Evolutionary conservation across 2,113 vertebrate genomes (phyloP).

Genomic region (Zosterops lateralis): DNA sequence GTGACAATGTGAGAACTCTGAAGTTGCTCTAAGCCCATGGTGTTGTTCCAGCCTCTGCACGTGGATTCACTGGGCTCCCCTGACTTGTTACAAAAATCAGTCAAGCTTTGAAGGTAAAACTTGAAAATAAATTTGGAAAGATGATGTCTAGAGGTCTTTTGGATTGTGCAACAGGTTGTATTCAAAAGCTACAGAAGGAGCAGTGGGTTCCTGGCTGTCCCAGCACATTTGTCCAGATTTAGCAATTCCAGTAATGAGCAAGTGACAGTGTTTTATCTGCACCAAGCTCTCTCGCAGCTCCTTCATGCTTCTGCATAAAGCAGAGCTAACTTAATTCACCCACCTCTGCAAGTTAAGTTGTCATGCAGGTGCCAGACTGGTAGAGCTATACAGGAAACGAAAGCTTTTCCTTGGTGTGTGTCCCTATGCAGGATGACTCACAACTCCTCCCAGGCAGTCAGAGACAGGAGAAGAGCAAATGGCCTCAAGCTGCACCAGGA

Average conservation of each 20-base stretch:
- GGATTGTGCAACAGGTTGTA: neutral
- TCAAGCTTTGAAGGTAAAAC: neutral
- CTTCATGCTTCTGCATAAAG: fast-evolving
- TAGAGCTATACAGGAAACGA: neutral
- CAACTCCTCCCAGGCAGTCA: neutral
- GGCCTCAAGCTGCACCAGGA: neutral
- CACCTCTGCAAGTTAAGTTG: neutral
- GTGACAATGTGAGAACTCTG: neutral
- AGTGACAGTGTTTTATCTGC: neutral
- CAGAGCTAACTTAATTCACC: neutral
- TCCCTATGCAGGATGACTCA: fast-evolving
- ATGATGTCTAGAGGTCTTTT: neutral
- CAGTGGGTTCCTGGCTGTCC: neutral
- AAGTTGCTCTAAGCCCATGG: neutral
- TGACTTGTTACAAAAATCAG: neutral
- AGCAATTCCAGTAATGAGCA: fast-evolving
- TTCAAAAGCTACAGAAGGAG: neutral
- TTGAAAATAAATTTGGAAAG: neutral
- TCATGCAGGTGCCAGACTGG: neutral
- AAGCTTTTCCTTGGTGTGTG: neutral
- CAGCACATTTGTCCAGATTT: fast-evolving
- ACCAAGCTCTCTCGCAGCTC: neutral
- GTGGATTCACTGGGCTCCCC: neutral
- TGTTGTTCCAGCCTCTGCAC: neutral
- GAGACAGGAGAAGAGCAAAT: neutral